Conservation (phyloP, 2,797 vertebrate species). For the Chaetophractus vellerosus region DNA sequence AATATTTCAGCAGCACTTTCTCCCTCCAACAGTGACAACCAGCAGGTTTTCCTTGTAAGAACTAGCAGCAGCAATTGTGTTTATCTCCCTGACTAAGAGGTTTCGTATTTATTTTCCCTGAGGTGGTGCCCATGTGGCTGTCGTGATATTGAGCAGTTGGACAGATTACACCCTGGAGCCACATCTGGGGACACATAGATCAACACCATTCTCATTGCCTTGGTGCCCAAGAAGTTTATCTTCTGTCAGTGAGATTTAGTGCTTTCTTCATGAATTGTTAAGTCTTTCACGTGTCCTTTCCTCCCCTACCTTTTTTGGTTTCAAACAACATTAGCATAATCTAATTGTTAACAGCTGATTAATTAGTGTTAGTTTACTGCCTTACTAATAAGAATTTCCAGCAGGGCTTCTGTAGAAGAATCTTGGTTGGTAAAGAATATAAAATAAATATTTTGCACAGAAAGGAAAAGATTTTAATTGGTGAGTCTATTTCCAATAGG, state of each 20-base stretch:
- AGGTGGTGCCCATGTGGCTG: conserved; percentile 88
- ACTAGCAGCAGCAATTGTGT: conserved; percentile 82
- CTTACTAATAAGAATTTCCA: conserved; percentile 79
- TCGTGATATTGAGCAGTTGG: conserved; percentile 89
- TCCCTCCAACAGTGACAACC: conserved; percentile 68
- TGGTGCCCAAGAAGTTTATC: conserved; percentile 88
- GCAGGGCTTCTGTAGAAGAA: conserved; percentile 68
- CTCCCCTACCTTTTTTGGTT: conserved; percentile 64
- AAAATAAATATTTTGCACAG: neutral
- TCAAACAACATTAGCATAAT: conserved; percentile 78
- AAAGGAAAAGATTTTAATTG: conserved; percentile 4
- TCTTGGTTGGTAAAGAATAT: conserved; percentile 44
- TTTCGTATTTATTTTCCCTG: conserved; percentile 89
- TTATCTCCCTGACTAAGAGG: conserved; percentile 88
- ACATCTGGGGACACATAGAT: conserved; percentile 89
- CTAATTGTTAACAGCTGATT: conserved; percentile 81
- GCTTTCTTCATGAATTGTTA: conserved; percentile 85
- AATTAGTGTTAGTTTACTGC: conserved; percentile 73
- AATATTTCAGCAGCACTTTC: conserved; percentile 48
- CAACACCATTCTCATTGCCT: conserved; percentile 88
- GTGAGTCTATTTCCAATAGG: neutral
- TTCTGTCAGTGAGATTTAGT: conserved; percentile 90
- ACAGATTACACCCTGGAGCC: conserved; percentile 90
- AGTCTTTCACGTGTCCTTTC: conserved; percentile 74
- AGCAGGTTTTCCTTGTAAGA: conserved; percentile 83